These are phyloP conservation scores for Symphodus melops DNA, from an alignment of 2,113 vertebrate genomes.

Conservation along the genomic window DNA sequence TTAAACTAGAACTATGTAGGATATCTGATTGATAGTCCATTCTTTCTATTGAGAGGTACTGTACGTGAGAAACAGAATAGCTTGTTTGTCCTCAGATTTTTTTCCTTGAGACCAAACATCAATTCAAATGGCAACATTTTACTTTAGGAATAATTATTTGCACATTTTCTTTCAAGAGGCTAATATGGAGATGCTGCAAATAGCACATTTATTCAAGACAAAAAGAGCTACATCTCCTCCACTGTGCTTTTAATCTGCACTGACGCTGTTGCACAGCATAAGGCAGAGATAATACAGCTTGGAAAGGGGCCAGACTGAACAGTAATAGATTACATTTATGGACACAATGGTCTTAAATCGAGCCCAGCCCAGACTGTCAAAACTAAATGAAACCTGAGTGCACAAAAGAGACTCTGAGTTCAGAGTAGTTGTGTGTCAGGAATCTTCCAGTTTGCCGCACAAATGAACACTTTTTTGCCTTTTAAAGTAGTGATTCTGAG, in stretches of 20 bases:
- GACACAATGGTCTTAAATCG: conserved; percentile 55
- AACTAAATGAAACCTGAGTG: conserved; percentile 60
- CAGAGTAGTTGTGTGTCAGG: conserved; percentile 34
- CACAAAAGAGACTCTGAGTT: conserved; percentile 42
- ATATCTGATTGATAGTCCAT: too few relatives aligned
- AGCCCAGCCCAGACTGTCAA: conserved; percentile 64
- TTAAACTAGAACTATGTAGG: too few relatives aligned
- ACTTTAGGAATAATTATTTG: too few relatives aligned
- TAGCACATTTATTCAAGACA: background rate
- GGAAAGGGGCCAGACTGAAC: conserved; percentile 63
- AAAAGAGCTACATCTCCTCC: background rate
- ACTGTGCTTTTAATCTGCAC: conserved; percentile 52
- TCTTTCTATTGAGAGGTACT: too few relatives aligned
- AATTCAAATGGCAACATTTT: too few relatives aligned
- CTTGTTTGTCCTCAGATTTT: too few relatives aligned
- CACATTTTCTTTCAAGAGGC: too few relatives aligned
- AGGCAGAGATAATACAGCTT: conserved; percentile 65
- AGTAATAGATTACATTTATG: conserved; percentile 69
- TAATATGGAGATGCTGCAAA: too few relatives aligned
- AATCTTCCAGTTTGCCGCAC: conserved; percentile 25
- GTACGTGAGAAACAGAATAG: too few relatives aligned
- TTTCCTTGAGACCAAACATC: too few relatives aligned
- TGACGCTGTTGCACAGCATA: conserved; percentile 41
- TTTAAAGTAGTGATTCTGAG: conserved; percentile 3
- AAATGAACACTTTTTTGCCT: background rate